Conservation (phyloP, 2,797 vertebrate species). For the Gymnocypris eckloni region DNA sequence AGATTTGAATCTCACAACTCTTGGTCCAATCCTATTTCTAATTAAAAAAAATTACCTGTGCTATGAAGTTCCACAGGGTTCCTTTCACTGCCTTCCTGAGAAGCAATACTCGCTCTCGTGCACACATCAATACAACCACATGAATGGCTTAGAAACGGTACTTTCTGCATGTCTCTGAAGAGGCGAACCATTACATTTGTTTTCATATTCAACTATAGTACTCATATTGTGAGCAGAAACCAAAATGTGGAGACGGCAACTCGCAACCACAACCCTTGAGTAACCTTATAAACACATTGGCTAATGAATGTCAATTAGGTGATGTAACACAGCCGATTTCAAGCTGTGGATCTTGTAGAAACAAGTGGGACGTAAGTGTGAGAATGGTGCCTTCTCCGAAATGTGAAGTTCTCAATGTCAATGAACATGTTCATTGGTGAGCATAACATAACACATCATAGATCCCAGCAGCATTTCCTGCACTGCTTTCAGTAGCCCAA, state of each 20-base stretch:
- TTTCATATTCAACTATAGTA: slow-evolving; percentile 15
- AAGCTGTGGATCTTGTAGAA: background rate
- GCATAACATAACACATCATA: background rate
- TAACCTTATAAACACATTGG: slow-evolving; percentile 18
- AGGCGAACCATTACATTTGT: slow-evolving; percentile 20
- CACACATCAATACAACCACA: slow-evolving; percentile 37
- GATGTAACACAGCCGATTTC: background rate
- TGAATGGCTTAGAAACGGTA: background rate
- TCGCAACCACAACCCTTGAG: background rate
- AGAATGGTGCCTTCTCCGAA: background rate
- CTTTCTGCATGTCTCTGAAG: slow-evolving; percentile 20
- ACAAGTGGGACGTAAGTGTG: background rate
- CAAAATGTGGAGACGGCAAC: background rate
- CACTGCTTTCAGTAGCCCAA: background rate
- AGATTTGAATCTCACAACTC: slow-evolving; percentile 67
- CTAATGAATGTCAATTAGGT: background rate
- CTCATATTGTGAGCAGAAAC: slow-evolving; percentile 27
- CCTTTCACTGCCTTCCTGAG: slow-evolving; percentile 49
- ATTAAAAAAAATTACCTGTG: slow-evolving; percentile 72
- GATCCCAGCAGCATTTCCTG: background rate
- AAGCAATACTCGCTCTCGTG: slow-evolving; percentile 4
- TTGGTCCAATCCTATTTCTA: slow-evolving; percentile 63
- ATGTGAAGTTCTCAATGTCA: too few relatives aligned
- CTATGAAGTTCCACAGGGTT: slow-evolving; percentile 34
- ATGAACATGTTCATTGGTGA: background rate